Conservation (phyloP, 2,797 vertebrate genomes). For the Falco rusticolus region DNA sequence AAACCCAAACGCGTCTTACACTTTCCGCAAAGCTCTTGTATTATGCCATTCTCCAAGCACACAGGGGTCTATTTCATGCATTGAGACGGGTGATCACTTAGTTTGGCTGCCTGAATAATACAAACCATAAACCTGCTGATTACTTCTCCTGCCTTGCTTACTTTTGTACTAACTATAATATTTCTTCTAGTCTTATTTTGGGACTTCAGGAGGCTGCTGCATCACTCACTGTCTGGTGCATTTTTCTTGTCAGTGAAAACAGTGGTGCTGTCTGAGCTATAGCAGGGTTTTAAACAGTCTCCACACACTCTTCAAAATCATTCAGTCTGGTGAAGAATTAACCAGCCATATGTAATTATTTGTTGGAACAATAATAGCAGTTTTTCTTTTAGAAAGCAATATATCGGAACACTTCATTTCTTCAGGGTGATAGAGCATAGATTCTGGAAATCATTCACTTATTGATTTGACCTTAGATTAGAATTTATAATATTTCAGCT, state of each 20-base stretch:
- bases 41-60: neutral
- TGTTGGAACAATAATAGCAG: neutral
- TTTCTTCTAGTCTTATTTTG: neutral
- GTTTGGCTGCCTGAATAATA: neutral
- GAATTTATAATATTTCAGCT: neutral
- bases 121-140: neutral
- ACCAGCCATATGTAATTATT: constrained; percentile 14
- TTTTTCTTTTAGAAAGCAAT: constrained; percentile 37
- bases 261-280: neutral
- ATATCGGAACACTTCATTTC: constrained; percentile 3
- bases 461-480: neutral
- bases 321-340: neutral
- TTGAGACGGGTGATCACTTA: neutral
- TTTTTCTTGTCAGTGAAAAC: neutral
- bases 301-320: neutral
- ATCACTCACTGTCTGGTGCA: neutral
- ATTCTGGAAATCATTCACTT: constrained; percentile 35
- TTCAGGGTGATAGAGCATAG: neutral
- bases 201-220: constrained; percentile 3
- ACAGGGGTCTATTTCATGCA: neutral
- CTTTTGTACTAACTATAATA: neutral
- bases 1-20: neutral
- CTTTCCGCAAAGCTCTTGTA: neutral
- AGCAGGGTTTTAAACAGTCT: neutral
- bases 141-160: neutral